Conservation (phyloP, 2,113 vertebrate genomes). For the Lichenostomus cassidix region DNA sequence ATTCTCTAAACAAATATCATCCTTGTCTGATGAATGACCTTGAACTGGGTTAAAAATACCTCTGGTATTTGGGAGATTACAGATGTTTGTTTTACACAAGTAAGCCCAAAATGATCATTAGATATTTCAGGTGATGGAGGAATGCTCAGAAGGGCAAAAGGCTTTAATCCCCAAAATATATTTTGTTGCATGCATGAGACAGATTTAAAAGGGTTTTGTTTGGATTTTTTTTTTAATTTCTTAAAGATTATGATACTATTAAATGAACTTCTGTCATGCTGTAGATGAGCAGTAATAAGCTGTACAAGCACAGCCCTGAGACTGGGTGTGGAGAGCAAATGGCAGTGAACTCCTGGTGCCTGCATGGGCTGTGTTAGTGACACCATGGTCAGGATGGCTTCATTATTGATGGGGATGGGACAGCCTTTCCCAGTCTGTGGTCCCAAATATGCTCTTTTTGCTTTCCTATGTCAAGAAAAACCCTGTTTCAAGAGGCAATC, state of each 20-base stretch:
- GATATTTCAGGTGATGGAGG: background rate
- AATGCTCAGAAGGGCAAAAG: background rate
- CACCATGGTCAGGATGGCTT: background rate
- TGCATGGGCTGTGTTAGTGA: background rate
- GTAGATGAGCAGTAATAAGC: background rate
- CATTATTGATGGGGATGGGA: background rate
- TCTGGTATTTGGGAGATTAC: background rate
- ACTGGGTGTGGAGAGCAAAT: background rate
- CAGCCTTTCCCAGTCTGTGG: background rate
- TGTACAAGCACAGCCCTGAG: background rate
- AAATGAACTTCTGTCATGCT: background rate
- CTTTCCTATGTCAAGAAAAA: background rate
- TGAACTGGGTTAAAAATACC: conserved; percentile 8
- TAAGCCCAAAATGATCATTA: background rate
- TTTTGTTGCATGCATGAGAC: background rate
- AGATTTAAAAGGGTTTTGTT: background rate
- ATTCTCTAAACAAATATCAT: background rate
- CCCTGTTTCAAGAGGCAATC: background rate
- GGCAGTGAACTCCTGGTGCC: background rate
- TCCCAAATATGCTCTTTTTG: background rate
- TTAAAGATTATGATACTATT: background rate
- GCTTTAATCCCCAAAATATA: background rate
- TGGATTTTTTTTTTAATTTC: background rate
- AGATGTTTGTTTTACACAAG: background rate
- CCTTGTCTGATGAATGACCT: background rate